Evolutionary conservation across 2,113 vertebrate species (phyloP).

Genomic region (Anhinga rufa): DNA sequence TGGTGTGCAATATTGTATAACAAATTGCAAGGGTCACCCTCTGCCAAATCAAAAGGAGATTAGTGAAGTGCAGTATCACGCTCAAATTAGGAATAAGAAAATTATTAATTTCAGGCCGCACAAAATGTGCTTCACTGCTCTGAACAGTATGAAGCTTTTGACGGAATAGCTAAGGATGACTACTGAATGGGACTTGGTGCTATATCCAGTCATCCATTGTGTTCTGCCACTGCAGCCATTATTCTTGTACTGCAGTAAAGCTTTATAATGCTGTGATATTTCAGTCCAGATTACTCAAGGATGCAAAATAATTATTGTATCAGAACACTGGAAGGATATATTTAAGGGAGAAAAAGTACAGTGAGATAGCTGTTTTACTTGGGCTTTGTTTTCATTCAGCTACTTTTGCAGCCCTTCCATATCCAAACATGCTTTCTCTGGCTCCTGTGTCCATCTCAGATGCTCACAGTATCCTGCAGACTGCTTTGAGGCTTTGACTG

Average conservation of each 20-base stretch:
- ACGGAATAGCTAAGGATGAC: neutral
- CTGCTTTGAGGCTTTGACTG: neutral
- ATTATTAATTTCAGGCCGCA: neutral
- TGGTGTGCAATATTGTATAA: neutral
- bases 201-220: slow-evolving; percentile 3
- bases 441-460: neutral
- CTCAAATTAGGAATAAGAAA: neutral
- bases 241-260: slow-evolving; percentile 34
- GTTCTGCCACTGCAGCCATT: slow-evolving; percentile 15
- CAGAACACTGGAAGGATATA: neutral
- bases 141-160: neutral
- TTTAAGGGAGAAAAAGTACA: neutral
- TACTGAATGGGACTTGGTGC: neutral
- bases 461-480: neutral
- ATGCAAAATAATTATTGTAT: neutral
- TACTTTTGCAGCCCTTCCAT: neutral
- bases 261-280: slow-evolving; percentile 22
- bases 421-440: neutral
- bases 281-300: slow-evolving; percentile 10
- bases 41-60: slow-evolving; percentile 17
- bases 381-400: neutral
- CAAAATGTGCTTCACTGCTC: neutral
- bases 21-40: neutral
- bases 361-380: neutral
- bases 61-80: neutral